phyloP scores from a whole-genome alignment of 1,140 invertebrate genomes.

The Myzus persicae region DNA sequence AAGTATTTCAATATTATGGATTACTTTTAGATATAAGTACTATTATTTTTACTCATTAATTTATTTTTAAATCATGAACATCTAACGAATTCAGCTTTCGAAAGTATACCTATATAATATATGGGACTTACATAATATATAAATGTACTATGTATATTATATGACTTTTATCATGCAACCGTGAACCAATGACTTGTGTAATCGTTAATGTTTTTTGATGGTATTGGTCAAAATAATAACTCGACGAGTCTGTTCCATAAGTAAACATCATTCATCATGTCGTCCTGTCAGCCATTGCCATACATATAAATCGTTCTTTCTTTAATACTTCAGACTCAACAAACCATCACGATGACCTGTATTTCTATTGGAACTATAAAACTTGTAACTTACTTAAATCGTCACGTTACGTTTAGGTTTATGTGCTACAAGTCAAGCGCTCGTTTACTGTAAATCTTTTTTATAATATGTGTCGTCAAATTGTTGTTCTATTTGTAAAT shows the following conservation, averaged over 20 bases:
- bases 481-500: background rate
- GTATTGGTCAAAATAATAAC: conserved; percentile 17
- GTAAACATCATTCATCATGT: conserved; percentile 1
- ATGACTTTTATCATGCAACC: background rate
- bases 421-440: background rate
- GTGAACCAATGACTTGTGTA: background rate
- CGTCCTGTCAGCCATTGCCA: background rate
- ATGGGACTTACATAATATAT: background rate
- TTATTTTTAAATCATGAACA: background rate
- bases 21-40: too few relatives aligned
- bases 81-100: background rate
- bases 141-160: background rate
- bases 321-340: background rate
- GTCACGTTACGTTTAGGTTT: too few relatives aligned
- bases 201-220: background rate
- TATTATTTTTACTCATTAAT: too few relatives aligned
- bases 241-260: background rate
- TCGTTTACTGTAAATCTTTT: background rate
- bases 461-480: too few relatives aligned
- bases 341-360: background rate
- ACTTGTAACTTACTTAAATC: background rate
- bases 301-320: background rate
- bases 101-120: background rate
- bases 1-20: too few relatives aligned
- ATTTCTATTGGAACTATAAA: background rate